Base-by-base conservation (phyloP, 2,888 invertebrate species). In the Heliconius ismenius region DNA sequence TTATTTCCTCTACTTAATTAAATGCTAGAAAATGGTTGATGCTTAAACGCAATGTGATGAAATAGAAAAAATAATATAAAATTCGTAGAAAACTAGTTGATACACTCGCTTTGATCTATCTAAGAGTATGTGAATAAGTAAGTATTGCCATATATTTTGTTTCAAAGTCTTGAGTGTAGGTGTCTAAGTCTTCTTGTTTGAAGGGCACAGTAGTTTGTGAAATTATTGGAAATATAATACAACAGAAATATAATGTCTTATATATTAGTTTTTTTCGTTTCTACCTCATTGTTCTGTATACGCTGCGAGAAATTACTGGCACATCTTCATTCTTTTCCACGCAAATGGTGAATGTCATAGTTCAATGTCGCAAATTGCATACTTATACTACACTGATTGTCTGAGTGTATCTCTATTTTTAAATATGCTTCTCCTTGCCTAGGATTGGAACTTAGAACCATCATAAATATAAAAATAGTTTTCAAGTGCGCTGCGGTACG, bases 131-230 rank as follows among this genome's bases (percentile, higher is more conserved):
- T 60, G 60, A 60, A 60, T 60, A 60, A 60, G 60, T 26, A 62
- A 62, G 62, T 62, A 62, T 28, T 62, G 62, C 26, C 26, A 62
- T 62, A 67, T 39, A 67, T 67, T 67, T 67, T 67, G 24, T 67
- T 67, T 43, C 39, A 67, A 67, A 67, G 39, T 67, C 13, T 67
- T 67, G 39, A 11, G 39, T 24, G 67, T 67, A 24, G n/a, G 67
- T 67, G 67, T 43, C 39, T 43, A 43, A 67, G 39, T 67, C 39
- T 26, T 67, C 24, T 24, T 39, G 24, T 67, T 67, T 43, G 24
- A 43, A 43, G 39, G 67, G 24, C 24, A 15, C 24, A 24, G 39
- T 43, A 67, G 39, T 39, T 65, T 65, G 65, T 43, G 39, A 67
- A 67, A 67, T 36, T 67, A 67, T 36, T 43, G 24, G 67, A 67